A percentile compares a stretch with the other conserved stretches of the same genome.
phyloP scores from a whole-genome alignment of 2,797 vertebrate genomes.

The Phrynocephalus forsythii region DNA sequence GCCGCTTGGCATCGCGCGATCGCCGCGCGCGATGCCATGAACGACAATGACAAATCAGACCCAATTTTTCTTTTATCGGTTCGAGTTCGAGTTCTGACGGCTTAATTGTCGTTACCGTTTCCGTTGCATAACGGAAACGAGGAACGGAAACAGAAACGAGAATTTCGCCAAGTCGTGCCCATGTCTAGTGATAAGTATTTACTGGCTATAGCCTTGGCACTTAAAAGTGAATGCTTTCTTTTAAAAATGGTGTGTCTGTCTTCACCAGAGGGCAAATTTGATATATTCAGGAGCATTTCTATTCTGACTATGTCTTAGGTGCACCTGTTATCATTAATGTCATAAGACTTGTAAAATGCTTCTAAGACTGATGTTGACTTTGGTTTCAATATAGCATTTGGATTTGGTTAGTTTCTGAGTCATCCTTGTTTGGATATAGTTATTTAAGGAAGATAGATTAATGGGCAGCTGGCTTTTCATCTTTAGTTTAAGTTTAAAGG shows the following conservation, averaged over 20 bases:
- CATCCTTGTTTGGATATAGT: constrained; percentile 46
- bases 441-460: constrained; percentile 42
- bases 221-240: neutral
- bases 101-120: too few relatives aligned
- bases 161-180: too few relatives aligned
- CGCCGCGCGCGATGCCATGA: too few relatives aligned
- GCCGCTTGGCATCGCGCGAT: too few relatives aligned
- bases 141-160: too few relatives aligned
- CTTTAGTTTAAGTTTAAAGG: constrained; percentile 65
- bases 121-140: too few relatives aligned
- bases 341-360: constrained; percentile 5
- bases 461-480: constrained; percentile 61
- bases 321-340: constrained; percentile 10
- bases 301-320: constrained; percentile 18
- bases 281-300: neutral
- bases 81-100: too few relatives aligned
- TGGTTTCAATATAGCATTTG: constrained; percentile 32
- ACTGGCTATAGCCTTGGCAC: neutral
- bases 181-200: neutral
- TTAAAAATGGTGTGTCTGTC: neutral
- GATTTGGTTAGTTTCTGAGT: constrained; percentile 54
- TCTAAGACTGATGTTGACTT: constrained; percentile 55
- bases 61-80: too few relatives aligned
- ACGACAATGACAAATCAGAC: too few relatives aligned
- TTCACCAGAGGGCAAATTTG: neutral